phyloP scores from a whole-genome alignment of 2,888 invertebrate species.

The Microdon myrmicae region DNA sequence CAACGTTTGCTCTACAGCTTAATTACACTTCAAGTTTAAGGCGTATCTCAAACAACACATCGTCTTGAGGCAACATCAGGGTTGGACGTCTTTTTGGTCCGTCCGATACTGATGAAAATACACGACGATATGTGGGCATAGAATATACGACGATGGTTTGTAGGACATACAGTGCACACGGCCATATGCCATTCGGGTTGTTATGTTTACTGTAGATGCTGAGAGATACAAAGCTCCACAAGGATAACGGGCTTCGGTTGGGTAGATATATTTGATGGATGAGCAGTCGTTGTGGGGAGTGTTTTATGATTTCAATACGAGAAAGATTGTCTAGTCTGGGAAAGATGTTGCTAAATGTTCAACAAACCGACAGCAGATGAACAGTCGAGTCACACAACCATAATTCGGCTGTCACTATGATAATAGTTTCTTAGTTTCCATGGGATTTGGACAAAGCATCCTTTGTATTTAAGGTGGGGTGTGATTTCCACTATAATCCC shows the following conservation, averaged over 20 bases:
- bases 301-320: conserved; percentile 42
- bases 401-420: neutral
- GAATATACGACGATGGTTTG: conserved; percentile 2
- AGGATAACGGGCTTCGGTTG: conserved; percentile 21
- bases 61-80: neutral
- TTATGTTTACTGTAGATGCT: conserved; percentile 25
- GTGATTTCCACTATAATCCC: too few species aligned
- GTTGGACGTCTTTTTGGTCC: neutral
- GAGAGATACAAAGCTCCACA: conserved; percentile 20
- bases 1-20: conserved; percentile 27
- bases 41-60: conserved; percentile 25
- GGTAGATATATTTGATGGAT: conserved; percentile 40
- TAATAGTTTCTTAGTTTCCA: conserved; percentile 35
- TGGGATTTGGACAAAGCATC: conserved; percentile 38
- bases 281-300: conserved; percentile 49
- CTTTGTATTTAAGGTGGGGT: too few species aligned
- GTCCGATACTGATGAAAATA: neutral
- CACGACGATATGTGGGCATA: conserved; percentile 21
- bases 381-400: conserved; percentile 37
- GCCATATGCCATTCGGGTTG: conserved; percentile 14
- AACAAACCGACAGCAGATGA: too few species aligned
- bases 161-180: conserved; percentile 9
- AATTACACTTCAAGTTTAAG: conserved; percentile 31
- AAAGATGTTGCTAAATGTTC: conserved; percentile 37
- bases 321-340: conserved; percentile 9